Evolutionary conservation across 2,113 vertebrate genomes (phyloP).

Genomic region (Oryzias javanicus): DNA sequence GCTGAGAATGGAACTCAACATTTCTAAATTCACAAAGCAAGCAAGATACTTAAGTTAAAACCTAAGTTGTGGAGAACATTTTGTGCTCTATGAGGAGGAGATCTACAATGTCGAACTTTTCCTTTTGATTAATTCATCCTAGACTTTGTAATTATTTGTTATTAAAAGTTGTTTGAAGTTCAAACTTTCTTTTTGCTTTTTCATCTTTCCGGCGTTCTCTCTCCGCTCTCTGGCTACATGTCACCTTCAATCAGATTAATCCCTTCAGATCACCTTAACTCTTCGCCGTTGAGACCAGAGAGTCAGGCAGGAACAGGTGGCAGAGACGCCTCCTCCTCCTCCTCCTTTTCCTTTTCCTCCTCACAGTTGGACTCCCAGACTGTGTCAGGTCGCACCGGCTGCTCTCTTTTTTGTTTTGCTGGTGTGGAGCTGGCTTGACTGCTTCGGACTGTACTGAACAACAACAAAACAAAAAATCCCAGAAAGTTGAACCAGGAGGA

Average conservation of each 20-base stretch:
- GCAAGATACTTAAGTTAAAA: no score
- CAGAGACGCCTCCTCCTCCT: conserved; percentile 11
- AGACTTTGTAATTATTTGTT: no score
- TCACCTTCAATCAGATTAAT: conserved; percentile 44
- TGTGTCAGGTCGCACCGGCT: neutral
- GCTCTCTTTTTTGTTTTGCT: conserved; percentile 4
- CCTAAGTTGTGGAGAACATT: no score
- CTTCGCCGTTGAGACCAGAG: conserved; percentile 42
- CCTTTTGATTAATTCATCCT: no score
- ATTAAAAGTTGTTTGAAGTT: no score
- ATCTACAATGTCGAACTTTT: no score
- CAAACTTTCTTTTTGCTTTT: no score
- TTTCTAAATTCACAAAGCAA: no score
- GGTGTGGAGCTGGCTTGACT: conserved; percentile 10
- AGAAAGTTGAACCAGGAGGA: neutral
- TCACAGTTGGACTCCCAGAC: neutral
- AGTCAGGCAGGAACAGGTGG: conserved; percentile 56
- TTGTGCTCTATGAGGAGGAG: no score
- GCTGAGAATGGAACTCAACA: no score
- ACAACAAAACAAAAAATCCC: conserved; percentile 15
- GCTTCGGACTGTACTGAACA: neutral
- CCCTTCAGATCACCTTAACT: conserved; percentile 49
- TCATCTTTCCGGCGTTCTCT: neutral
- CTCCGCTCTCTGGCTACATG: conserved; percentile 1
- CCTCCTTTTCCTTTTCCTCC: conserved; percentile 7